These are phyloP conservation scores for Eugnorisma glareosa DNA, from an alignment of 2,888 invertebrate species.

Conservation along the genomic window DNA sequence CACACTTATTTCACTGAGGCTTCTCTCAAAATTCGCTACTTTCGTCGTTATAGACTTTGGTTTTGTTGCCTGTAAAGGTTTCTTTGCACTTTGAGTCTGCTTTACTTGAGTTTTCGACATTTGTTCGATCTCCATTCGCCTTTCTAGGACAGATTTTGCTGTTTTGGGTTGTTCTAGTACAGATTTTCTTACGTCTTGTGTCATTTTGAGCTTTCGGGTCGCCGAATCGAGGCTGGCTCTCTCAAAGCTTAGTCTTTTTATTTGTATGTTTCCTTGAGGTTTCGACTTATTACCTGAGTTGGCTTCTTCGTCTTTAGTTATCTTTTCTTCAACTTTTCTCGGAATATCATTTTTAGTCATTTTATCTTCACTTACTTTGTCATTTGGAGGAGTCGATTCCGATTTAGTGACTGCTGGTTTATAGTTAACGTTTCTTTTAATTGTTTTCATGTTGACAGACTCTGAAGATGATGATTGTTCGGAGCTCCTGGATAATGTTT, in stretches of 20 bases:
- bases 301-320: constrained; percentile 47
- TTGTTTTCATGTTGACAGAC: constrained; percentile 78
- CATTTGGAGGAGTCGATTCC: constrained; percentile 75
- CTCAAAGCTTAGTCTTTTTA: constrained; percentile 87
- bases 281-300: constrained; percentile 71
- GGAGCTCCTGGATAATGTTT: constrained; percentile 69
- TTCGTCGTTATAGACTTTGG: constrained; percentile 85
- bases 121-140: constrained; percentile 87
- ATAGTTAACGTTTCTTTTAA: constrained; percentile 77
- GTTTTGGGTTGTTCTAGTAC: constrained; percentile 81
- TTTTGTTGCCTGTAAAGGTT: constrained; percentile 77
- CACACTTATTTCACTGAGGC: constrained; percentile 73
- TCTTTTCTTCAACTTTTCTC: constrained; percentile 58
- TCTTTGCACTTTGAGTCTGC: constrained; percentile 74
- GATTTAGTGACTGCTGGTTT: constrained; percentile 76
- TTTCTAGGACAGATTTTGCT: constrained; percentile 86
- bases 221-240: constrained; percentile 88
- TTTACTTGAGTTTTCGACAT: constrained; percentile 81
- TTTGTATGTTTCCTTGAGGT: constrained; percentile 82
- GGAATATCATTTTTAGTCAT: constrained; percentile 54
- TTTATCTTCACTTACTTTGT: constrained; percentile 61
- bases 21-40: constrained; percentile 83
- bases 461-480: constrained; percentile 79
- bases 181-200: constrained; percentile 73
- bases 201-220: constrained; percentile 81